Base-by-base conservation (phyloP, 2,113 vertebrate species). In the Eulemur macaco region DNA sequence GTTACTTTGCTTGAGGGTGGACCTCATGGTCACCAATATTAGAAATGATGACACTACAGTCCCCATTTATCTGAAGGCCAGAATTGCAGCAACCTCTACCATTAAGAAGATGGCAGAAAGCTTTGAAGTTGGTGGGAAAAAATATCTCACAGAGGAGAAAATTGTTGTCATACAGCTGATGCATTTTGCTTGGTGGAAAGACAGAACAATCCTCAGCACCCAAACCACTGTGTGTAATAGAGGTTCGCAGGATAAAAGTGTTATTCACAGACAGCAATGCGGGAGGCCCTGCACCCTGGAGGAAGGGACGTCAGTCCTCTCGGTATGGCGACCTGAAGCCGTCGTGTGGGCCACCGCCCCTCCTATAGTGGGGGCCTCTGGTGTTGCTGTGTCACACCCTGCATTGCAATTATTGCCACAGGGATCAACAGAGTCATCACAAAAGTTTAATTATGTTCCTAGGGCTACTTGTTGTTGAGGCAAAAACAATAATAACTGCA, bases 251-350 rank as follows among this genome's bases (percentile, higher is more conserved):
- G 7, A 31, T 2, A 6, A 56, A 73, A 83, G 34, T 34, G 10
- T 0, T 3, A 37, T 20, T 69, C 58, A 6, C 2, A 4, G 76
- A 14, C 1, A n/a, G 47, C 2, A 34, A 2, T 0, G 0, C 0
- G 2, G 31, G 23, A 42, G 27, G 25, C 3, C 56, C 23, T 68
- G 42, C 11, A 5, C n/a, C 81, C 45, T 18, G 17, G 76, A 68
- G n/a, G 56, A 31, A 39, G n/a, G 27, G 10, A n/a, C 5, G 1
- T 21, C 8, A 9, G 34, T 34, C 18, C 37, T 81, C 25, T 47
- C 18, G 4, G 25, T 0, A 1, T 0, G 80, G 34, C 5, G 0
- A 1, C 50, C 56, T 2, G 82, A 63, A 37, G 29, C 45, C 47
- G n/a, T 1, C 5, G 18, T 39, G 9, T 15, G 2, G 4, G 12